phyloP scores from a whole-genome alignment of 2,888 invertebrate genomes.

The Synanthedon formicaeformis region DNA sequence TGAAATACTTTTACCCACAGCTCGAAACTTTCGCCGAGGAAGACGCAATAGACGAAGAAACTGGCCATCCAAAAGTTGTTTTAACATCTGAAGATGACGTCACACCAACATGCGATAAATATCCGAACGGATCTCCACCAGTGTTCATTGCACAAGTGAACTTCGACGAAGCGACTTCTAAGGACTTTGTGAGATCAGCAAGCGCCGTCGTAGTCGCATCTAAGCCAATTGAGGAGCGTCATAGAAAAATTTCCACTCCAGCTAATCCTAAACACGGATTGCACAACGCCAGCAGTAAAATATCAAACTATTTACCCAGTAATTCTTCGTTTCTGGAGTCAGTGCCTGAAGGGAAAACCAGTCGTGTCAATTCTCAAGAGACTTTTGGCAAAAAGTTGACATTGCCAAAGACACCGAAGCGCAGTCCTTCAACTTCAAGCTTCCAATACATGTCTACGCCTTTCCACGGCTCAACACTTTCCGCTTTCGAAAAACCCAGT shows the following conservation, averaged over 20 bases:
- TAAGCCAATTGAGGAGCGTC: conserved; percentile 26
- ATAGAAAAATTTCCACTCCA: conserved; percentile 46
- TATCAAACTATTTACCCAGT: conserved; percentile 70
- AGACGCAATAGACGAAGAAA: conserved; percentile 31
- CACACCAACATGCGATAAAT: conserved; percentile 21
- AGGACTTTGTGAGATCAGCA: conserved; percentile 73
- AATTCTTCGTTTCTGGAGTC: conserved; percentile 75
- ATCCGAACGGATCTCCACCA: conserved; percentile 47
- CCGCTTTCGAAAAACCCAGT: conserved; percentile 80
- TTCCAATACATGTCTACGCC: conserved; percentile 88
- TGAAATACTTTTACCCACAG: conserved; percentile 13
- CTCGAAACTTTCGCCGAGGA: conserved; percentile 52
- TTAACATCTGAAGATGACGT: conserved; percentile 35
- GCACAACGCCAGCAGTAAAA: conserved; percentile 73
- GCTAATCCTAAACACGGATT: conserved; percentile 47
- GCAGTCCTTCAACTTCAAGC: conserved; percentile 83
- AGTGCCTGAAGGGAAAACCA: conserved; percentile 74
- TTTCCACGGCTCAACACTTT: conserved; percentile 86
- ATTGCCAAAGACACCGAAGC: conserved; percentile 67
- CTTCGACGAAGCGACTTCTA: conserved; percentile 25
- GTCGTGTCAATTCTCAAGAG: conserved; percentile 45
- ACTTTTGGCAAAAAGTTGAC: conserved; percentile 47
- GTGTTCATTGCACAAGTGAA: conserved; percentile 38
- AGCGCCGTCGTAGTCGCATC: conserved; percentile 78
- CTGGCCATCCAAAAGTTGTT: conserved; percentile 29